Evolutionary conservation across 1,140 invertebrate species (phyloP).

Genomic region (Hylyphantes graminicola): DNA sequence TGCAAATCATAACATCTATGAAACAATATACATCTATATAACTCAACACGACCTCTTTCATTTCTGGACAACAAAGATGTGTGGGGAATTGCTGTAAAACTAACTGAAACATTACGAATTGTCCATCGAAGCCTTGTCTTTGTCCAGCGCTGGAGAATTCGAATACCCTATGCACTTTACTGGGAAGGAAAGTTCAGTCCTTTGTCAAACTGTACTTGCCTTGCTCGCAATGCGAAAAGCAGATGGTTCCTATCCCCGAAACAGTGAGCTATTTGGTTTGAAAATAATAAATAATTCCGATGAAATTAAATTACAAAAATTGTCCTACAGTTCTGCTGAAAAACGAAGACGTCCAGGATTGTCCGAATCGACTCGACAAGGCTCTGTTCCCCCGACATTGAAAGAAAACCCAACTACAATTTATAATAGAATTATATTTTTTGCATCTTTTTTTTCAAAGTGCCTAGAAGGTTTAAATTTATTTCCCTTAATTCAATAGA

Average conservation of each 20-base stretch:
- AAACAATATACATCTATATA: slow-evolving; percentile 56
- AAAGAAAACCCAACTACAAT: slow-evolving; percentile 9
- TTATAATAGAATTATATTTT: slow-evolving; percentile 20
- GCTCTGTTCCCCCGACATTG: not conserved
- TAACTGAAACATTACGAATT: slow-evolving; percentile 13
- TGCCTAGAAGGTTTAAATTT: slow-evolving; percentile 33
- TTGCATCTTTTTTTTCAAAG: slow-evolving; percentile 22
- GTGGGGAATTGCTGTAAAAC: not conserved
- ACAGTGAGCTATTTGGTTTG: too few species aligned
- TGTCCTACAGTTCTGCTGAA: too few species aligned
- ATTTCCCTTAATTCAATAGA: slow-evolving; percentile 10
- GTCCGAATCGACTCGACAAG: too few species aligned
- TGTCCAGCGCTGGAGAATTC: not conserved
- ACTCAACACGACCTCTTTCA: slow-evolving; percentile 3
- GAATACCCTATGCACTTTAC: not conserved
- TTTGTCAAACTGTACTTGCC: not conserved
- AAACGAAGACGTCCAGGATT: too few species aligned
- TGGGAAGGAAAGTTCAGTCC: not conserved
- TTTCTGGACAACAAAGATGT: not conserved
- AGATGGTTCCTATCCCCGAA: too few species aligned
- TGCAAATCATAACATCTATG: slow-evolving; percentile 43
- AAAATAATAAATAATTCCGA: too few species aligned
- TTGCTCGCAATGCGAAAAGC: too few species aligned
- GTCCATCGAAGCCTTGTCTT: not conserved
- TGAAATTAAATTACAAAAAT: too few species aligned